Base-by-base conservation (phyloP, 1,140 invertebrate genomes). In the Aphelenchoides fujianensis region DNA sequence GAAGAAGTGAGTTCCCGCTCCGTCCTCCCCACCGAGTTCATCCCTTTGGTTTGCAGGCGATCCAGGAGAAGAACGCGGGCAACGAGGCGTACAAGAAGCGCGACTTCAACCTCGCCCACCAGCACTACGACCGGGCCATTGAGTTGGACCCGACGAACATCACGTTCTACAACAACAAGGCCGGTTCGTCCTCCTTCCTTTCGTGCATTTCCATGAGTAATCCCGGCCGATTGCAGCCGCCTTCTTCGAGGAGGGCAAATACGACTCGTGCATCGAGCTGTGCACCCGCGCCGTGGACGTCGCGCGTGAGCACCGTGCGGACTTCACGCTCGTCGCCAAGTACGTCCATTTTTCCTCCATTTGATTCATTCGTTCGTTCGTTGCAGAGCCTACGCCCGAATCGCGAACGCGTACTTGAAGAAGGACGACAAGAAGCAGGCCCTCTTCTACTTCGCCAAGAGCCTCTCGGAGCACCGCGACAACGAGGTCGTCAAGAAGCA, bases 271-370 rank as follows among this genome's bases (percentile, higher is more conserved):
- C 86, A 94, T 98, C 71, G 90, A 91, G 79, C 89, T 91, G 76
- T 98, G 96, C 86, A 90, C 96, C 77, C 93, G 92, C 80, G 95
- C 92, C 0, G 91, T 98, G 75, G 93, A 97, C 79, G 87, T 97
- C 74, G 97, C 96, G 0, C 89, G 96, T 76, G 95, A 97, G 86
- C 96, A 98, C 85, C 89, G 94, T 73, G 93, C 94, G 28, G 95
- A 98, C 85, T 98, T 92, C 82, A 97, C 96, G 86, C 85, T 97
- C 57, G 95, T 98, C 85, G 94, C 96, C 0, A 98, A 98, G 87
- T 48, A 48, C 12, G 41, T 48, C 23, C 41, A 48, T 48, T 12
- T 48, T 48, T 48, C 16, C 9, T 53, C 53, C 69, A 70, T 3
- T 55, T 5, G 3, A 23, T n/a, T n/a, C n/a, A n/a, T n/a, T n/a